Evolutionary conservation across 2,113 vertebrate species (phyloP).

Genomic region (Odocoileus hemionus): DNA sequence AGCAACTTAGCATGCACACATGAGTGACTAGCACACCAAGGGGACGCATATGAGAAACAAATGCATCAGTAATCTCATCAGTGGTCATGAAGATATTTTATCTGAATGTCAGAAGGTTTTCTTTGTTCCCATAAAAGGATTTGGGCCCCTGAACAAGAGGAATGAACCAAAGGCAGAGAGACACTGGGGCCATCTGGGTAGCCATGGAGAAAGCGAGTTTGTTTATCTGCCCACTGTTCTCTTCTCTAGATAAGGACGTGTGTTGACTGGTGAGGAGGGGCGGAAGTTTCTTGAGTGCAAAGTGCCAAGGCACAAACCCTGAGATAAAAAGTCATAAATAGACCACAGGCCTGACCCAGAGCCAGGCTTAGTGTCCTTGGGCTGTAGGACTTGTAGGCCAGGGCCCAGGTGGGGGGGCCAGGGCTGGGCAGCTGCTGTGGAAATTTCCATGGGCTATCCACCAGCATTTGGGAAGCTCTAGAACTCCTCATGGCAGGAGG

Average conservation of each 20-base stretch:
- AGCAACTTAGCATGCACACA: not conserved
- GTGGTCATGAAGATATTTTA: not conserved
- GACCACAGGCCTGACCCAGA: conserved; percentile 33
- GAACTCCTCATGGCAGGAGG: not conserved
- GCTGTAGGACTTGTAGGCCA: not conserved
- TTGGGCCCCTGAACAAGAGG: not conserved
- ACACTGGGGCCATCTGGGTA: rapidly evolving
- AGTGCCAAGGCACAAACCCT: conserved; percentile 41
- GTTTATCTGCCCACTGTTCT: not conserved
- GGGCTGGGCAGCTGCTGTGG: conserved; percentile 50
- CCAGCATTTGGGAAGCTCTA: not conserved
- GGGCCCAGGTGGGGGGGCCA: not conserved
- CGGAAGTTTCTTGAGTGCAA: conserved; percentile 27
- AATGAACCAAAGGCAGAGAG: not conserved
- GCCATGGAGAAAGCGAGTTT: not conserved
- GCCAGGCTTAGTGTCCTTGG: conserved; percentile 66
- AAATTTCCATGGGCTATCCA: conserved; percentile 53
- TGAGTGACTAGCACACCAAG: not conserved
- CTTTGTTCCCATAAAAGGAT: not conserved
- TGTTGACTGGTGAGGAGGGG: not conserved
- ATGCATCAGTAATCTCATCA: not conserved
- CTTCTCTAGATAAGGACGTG: not conserved
- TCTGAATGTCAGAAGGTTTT: not conserved
- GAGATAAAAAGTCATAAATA: conserved; percentile 73
- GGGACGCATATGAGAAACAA: not conserved